Evolutionary conservation across 2,113 vertebrate genomes (phyloP), one percentile per base, ranked within the genome.

Genomic region (Solea solea): DNA sequence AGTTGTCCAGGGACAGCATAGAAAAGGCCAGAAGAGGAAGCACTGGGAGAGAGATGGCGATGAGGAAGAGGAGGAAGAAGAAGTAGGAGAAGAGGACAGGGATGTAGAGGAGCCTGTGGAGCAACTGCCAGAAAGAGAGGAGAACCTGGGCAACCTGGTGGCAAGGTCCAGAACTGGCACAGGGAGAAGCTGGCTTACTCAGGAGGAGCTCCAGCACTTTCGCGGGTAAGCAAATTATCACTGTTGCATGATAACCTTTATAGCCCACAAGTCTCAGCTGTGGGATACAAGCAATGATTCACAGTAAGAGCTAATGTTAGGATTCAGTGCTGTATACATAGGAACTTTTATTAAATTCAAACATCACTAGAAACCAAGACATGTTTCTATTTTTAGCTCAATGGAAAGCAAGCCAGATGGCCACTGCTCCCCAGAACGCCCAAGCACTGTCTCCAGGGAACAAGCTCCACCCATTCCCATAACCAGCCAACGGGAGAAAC

Each of bases 1-100:
- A 0, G 98, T 99, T 28, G 95, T 99, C 82, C 95, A 98, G 79
- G 92, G 93, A 6, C 91, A 93, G 74, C 87, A 78, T n/a, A 78
- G 87, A 45, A 91, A 89, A 70, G 72, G 86, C 40, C 89, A 89
- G 62, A 93, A 93, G 83, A 89, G 86, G 71, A 91, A 88, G 62
- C 90, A 80, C 64, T 91, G 89, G 89, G 89, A 89, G 1, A 71
- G 73, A 75, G 86, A 88, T 4, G 82, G 54, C 6, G 80, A 86
- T 8, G 90, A 88, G 8, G 89, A 92, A 21, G 93, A 90, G 14
- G 93, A 87, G 1, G 80, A 86, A 39, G 71, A 92, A 21, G 93
- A 90, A 13, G 93, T 86, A 1, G 80, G 85, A 39, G 71, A 68
- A 48, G 70, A 77, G 78, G 90, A 89, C 53, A 83, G 34, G 71